Percentiles rank a stretch among this genome's conserved stretches.
phyloP scores from a whole-genome alignment of 2,888 invertebrate species.

The Cryptocephalus moraei region DNA sequence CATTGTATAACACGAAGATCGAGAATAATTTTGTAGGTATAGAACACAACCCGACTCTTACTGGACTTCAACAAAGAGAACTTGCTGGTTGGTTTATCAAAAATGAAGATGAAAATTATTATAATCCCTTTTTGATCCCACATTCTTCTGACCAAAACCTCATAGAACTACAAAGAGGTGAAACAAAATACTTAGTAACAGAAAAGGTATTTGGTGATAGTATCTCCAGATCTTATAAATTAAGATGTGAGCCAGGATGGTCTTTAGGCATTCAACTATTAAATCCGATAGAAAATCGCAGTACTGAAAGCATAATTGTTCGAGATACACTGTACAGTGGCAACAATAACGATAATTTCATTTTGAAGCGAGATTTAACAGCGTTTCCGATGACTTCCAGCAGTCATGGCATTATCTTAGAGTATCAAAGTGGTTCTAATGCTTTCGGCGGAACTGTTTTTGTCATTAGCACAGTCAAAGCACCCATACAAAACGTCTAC shows the following conservation, averaged over 20 bases:
- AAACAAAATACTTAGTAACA: slow-evolving; percentile 73
- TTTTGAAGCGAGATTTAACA: slow-evolving; percentile 70
- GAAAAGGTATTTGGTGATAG: slow-evolving; percentile 50
- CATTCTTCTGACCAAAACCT: slow-evolving; percentile 40
- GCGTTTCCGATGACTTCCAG: slow-evolving; percentile 85
- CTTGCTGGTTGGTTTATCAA: slow-evolving; percentile 85
- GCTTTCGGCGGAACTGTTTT: slow-evolving; percentile 77
- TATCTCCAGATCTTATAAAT: slow-evolving; percentile 47
- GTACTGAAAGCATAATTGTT: slow-evolving; percentile 73
- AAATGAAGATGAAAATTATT: slow-evolving; percentile 60
- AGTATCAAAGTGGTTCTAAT: slow-evolving; percentile 67
- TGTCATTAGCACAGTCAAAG: slow-evolving; percentile 61
- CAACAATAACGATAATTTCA: slow-evolving; percentile 59
- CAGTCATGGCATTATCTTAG: slow-evolving; percentile 68
- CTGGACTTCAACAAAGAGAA: slow-evolving; percentile 77
- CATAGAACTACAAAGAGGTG: slow-evolving; percentile 38
- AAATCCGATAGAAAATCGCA: slow-evolving; percentile 82
- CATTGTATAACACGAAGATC: slow-evolving; percentile 65
- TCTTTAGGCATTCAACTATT: slow-evolving; percentile 82
- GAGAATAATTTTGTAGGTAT: slow-evolving; percentile 86
- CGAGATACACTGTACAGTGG: slow-evolving; percentile 65
- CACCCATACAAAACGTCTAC: slow-evolving; percentile 61
- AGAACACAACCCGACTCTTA: slow-evolving; percentile 81
- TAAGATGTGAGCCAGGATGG: slow-evolving; percentile 68
- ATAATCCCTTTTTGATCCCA: slow-evolving; percentile 65